Conservation (phyloP, 2,113 vertebrate species). For the Pyxicephalus adspersus region DNA sequence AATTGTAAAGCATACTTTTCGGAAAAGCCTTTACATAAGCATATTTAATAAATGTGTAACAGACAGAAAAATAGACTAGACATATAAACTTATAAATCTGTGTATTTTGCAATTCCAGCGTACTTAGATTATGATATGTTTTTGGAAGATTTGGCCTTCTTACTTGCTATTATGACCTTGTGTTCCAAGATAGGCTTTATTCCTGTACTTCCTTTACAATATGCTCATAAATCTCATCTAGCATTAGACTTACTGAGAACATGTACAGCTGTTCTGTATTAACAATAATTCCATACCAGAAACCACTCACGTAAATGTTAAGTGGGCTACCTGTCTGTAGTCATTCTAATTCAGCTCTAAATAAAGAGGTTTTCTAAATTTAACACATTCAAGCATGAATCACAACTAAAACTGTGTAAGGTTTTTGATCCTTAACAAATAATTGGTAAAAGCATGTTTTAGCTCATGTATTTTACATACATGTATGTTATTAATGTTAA, state of each 20-base stretch:
- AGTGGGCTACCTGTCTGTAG: neutral
- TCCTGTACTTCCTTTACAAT: neutral
- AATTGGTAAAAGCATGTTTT: neutral
- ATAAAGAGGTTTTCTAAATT: slow-evolving; percentile 23
- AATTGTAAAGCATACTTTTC: too few species aligned
- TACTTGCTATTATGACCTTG: neutral
- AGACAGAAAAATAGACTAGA: too few species aligned
- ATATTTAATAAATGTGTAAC: too few species aligned
- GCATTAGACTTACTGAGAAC: neutral
- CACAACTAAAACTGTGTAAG: neutral
- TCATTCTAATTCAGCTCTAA: slow-evolving; percentile 30
- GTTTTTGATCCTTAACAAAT: slow-evolving; percentile 26
- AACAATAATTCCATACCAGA: slow-evolving; percentile 19
- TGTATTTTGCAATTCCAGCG: too few species aligned
- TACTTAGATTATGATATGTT: neutral
- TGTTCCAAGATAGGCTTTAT: neutral
- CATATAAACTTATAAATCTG: too few species aligned
- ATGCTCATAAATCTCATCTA: neutral
- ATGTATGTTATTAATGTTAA: neutral
- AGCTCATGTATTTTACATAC: neutral
- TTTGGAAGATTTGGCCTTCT: neutral
- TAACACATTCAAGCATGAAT: neutral
- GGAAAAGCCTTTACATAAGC: too few species aligned
- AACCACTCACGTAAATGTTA: slow-evolving; percentile 25
- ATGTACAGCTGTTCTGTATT: neutral